Evolutionary conservation across 2,888 invertebrate species (phyloP).

Genomic region (Temnothorax ravouxi): DNA sequence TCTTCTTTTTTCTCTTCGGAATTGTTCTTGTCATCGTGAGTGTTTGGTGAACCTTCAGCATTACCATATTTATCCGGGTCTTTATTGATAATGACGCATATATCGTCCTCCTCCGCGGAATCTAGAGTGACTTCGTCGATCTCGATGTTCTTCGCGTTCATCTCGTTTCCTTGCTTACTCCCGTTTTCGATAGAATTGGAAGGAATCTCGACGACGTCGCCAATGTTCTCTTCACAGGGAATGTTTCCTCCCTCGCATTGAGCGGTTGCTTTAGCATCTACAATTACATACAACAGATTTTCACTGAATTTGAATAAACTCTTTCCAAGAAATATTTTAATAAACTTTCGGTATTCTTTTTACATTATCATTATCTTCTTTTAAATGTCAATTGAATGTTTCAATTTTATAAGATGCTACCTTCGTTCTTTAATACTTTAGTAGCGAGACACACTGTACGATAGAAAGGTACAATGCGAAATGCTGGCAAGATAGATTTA

Average conservation of each 20-base stretch:
- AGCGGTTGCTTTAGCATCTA: conserved; percentile 1
- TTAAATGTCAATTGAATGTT: neutral
- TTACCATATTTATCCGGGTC: conserved; percentile 65
- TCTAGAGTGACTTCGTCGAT: conserved; percentile 74
- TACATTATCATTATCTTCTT: neutral
- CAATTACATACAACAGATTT: neutral
- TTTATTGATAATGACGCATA: conserved; percentile 74
- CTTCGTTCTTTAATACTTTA: neutral
- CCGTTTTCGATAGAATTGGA: conserved; percentile 25
- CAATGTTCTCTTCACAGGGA: conserved; percentile 40
- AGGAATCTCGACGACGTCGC: conserved; percentile 42
- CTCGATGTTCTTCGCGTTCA: conserved; percentile 49
- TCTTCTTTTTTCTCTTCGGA: conserved; percentile 14
- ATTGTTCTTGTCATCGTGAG: conserved; percentile 51
- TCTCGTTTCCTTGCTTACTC: conserved; percentile 45
- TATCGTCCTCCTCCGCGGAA: conserved; percentile 81
- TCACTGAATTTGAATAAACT: conserved; percentile 3
- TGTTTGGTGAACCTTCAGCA: conserved; percentile 62
- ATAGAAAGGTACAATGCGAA: no score
- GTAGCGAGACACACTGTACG: neutral
- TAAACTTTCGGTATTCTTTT: no score
- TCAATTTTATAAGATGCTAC: no score
- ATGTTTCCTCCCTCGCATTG: neutral
- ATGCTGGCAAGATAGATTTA: no score
- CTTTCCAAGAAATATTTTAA: no score